Evolutionary conservation across 2,888 invertebrate genomes (phyloP), one percentile per base, ranked within the genome.

Genomic region (Glaucopsyche alexis): DNA sequence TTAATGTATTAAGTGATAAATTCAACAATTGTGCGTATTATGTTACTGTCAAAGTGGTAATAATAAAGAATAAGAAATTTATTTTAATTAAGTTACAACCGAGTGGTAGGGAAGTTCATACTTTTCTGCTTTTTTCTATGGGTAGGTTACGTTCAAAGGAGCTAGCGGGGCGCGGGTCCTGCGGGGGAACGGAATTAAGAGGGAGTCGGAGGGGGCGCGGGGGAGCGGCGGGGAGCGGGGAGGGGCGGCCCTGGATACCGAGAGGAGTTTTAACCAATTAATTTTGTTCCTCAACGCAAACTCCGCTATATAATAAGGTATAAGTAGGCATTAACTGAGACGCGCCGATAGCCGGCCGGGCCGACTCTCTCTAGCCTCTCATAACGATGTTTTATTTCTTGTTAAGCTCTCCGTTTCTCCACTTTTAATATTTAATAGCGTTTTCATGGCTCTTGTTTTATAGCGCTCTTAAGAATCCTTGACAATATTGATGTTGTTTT

Each of bases 221-320:
- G 66, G n/a, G 40, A 91, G 86, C 90, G 90, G 91, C 84, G 90
- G 81, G 81, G 72, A 72, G 74, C 84, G 87, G 87, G 84, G 86
- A 85, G 78, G 82, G 87, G 86, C 89, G 89, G 88, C 92, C 92
- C 89, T 91, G 93, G 93, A 93, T 93, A 93, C 93, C 88, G 92
- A 93, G 93, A 93, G 93, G 93, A 93, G 93, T 93, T 93, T 93
- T 93, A 93, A 93, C 93, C 93, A 93, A 93, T 93, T 93, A 93
- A 93, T 93, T 93, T 93, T 93, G 93, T 93, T 93, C 93, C 93
- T 93, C 93, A 93, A 93, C 93, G 92, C 93, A 93, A 93, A 93
- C 93, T 93, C 89, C 87, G 93, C 92, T 91, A 92, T 93, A 92
- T 91, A 93, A 92, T 93, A 93, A 92, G 92, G 91, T 93, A 93